Conservation (phyloP, 2,888 invertebrate genomes). For the Thymelicus lineola region DNA sequence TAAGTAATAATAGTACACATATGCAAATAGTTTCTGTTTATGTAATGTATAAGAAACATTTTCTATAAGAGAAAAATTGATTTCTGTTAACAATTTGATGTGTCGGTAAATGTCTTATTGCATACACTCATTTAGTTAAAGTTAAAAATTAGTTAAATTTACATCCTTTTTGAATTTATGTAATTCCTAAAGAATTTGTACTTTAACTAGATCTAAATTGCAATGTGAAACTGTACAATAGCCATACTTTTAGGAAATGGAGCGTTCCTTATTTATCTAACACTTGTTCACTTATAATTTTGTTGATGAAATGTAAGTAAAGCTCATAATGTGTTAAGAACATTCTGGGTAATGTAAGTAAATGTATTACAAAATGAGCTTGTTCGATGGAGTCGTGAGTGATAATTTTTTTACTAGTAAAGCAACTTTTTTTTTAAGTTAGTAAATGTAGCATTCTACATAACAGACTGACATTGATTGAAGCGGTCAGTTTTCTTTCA, state of each 20-base stretch:
- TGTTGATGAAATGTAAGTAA: constrained; percentile 78
- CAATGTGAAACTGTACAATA: constrained; percentile 82
- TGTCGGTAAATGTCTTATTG: constrained; percentile 76
- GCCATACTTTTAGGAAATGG: constrained; percentile 80
- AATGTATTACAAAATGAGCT: constrained; percentile 80
- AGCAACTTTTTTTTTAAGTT: constrained; percentile 74
- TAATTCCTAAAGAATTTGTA: constrained; percentile 83
- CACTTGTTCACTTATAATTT: constrained; percentile 72
- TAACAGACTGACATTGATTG: constrained; percentile 74
- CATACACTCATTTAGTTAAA: constrained; percentile 77
- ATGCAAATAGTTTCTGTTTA: constrained; percentile 77
- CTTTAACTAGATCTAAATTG: constrained; percentile 84
- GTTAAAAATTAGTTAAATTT: constrained; percentile 81
- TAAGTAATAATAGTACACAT: constrained; percentile 72
- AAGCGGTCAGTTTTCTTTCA: constrained; percentile 84
- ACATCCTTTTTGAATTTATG: constrained; percentile 78
- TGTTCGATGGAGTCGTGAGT: constrained; percentile 78
- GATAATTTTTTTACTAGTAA: constrained; percentile 79
- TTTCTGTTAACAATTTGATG: constrained; percentile 72
- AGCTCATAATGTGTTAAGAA: constrained; percentile 80
- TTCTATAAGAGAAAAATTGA: constrained; percentile 77
- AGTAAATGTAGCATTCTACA: constrained; percentile 81
- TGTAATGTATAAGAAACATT: constrained; percentile 73
- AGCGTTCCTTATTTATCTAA: constrained; percentile 77
- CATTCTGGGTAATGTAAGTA: constrained; percentile 82